phyloP scores from a whole-genome alignment of 2,113 vertebrate genomes.

The Rhabdornis inornatus region DNA sequence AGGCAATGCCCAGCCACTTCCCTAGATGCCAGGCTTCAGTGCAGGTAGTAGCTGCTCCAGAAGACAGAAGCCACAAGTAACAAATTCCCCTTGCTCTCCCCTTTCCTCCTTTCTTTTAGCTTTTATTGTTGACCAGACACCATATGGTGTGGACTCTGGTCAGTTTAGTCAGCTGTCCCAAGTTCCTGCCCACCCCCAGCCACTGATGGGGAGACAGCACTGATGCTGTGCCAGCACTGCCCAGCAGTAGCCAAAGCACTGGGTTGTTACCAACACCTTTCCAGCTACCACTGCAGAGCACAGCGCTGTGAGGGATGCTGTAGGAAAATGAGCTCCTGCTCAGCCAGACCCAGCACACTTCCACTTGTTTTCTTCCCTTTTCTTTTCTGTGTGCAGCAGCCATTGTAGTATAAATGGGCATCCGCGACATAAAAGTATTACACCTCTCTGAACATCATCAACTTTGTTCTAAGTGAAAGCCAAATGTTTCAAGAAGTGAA shows the following conservation, averaged over 20 bases:
- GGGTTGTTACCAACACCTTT: neutral
- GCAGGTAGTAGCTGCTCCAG: neutral
- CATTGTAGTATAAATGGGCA: neutral
- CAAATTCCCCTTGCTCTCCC: neutral
- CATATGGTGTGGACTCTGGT: neutral
- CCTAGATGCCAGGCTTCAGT: neutral
- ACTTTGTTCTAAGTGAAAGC: neutral
- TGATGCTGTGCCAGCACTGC: neutral
- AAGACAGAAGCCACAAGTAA: neutral
- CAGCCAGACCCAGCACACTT: neutral
- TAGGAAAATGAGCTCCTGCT: neutral
- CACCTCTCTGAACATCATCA: neutral
- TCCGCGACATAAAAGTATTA: neutral
- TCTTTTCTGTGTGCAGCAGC: neutral
- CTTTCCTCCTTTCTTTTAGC: neutral
- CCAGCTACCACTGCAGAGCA: neutral
- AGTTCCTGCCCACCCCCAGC: too few relatives aligned
- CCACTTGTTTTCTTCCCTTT: neutral
- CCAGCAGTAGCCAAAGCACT: neutral
- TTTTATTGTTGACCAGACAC: neutral
- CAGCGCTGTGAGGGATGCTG: neutral
- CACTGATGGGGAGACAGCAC: fast-evolving
- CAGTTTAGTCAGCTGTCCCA: neutral
- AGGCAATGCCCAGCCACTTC: neutral
- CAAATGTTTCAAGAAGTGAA: neutral